Evolutionary conservation across 2,888 invertebrate species (phyloP).

Genomic region (Leptinotarsa peninsularis): DNA sequence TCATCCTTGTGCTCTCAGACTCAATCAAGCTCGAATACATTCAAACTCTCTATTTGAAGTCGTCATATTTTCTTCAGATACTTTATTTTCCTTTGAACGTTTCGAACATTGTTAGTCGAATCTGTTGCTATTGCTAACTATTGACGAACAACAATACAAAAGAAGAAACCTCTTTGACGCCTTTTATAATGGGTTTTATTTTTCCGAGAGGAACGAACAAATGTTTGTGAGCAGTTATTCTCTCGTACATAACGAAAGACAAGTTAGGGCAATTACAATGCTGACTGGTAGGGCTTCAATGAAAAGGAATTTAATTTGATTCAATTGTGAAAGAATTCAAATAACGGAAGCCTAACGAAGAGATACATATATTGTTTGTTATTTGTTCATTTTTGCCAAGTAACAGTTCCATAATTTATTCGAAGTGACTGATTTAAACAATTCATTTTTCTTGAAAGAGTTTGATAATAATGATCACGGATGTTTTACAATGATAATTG

Average conservation of each 20-base stretch:
- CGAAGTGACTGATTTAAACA: too few species aligned
- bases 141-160: conserved; percentile 1
- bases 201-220: conserved; percentile 4
- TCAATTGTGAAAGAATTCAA: conserved; percentile 15
- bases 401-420: too few species aligned
- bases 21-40: too few species aligned
- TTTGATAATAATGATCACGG: too few species aligned
- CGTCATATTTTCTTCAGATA: background rate
- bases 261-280: conserved; percentile 18
- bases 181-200: conserved; percentile 32
- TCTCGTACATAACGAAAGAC: background rate
- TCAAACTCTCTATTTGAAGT: too few species aligned
- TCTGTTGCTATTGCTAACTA: background rate
- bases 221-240: conserved; percentile 9
- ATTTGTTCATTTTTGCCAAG: too few species aligned
- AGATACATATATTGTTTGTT: background rate
- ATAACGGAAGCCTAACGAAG: background rate
- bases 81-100: background rate
- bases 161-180: conserved; percentile 28
- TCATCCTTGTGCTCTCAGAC: too few species aligned
- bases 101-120: too few species aligned
- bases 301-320: conserved; percentile 13
- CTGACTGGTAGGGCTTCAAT: conserved; percentile 3
- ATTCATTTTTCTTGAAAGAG: too few species aligned
- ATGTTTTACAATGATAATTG: too few species aligned